A percentile compares a stretch with the other conserved stretches of the same genome.
phyloP scores from a whole-genome alignment of 2,797 vertebrate species.

The Hypotaenidia philippensis region DNA sequence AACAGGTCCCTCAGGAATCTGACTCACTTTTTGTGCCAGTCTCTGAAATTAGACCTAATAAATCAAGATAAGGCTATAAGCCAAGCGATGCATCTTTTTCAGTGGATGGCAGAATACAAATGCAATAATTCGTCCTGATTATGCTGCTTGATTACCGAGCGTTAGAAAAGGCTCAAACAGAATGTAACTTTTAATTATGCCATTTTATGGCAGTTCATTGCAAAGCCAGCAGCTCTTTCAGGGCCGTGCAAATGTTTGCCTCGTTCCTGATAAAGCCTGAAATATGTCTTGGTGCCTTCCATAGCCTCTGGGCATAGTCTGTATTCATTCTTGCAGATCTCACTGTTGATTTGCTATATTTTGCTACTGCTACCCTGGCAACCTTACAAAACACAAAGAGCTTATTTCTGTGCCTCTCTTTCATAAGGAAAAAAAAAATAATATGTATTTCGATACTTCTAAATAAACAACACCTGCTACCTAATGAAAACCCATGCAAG shows the following conservation, averaged over 20 bases:
- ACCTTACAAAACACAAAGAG: conserved; percentile 44
- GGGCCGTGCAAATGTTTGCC: conserved; percentile 43
- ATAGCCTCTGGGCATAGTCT: conserved; percentile 46
- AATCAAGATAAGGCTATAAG: conserved; percentile 15
- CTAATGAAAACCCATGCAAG: not conserved
- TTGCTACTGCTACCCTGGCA: conserved; percentile 62
- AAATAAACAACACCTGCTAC: conserved; percentile 38
- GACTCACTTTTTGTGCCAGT: not conserved
- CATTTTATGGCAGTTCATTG: conserved; percentile 57
- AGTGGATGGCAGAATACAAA: not conserved
- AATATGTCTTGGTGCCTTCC: conserved; percentile 60
- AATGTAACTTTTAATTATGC: conserved; percentile 69
- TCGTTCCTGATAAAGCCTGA: conserved; percentile 57
- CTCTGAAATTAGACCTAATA: conserved; percentile 23
- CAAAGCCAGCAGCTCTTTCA: conserved; percentile 48
- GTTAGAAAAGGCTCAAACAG: conserved; percentile 44
- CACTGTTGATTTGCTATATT: conserved; percentile 57
- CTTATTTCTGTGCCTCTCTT: conserved; percentile 13
- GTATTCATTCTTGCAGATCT: conserved; percentile 65
- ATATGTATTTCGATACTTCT: not conserved
- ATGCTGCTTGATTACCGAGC: conserved; percentile 62
- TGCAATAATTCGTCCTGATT: not conserved
- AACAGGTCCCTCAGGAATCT: not conserved
- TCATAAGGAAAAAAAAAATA: not conserved
- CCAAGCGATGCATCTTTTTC: conserved; percentile 36